Conservation (phyloP, 2,113 vertebrate genomes). For the Centrocercus urophasianus region DNA sequence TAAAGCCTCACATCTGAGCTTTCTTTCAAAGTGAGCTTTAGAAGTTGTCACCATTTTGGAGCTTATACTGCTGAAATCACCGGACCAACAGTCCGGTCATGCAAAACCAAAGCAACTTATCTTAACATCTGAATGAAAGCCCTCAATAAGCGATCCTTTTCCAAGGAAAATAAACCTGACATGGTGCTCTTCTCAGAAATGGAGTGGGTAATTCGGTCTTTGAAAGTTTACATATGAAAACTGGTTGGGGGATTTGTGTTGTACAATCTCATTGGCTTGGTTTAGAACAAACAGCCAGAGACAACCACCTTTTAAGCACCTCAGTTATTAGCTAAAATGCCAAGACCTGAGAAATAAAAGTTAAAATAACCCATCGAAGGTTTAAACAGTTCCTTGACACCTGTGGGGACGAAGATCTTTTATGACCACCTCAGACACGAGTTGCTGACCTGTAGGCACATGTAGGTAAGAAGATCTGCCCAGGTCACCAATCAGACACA, state of each 20-base stretch:
- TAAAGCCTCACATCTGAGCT: not conserved
- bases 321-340: not conserved
- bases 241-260: not conserved
- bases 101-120: not conserved
- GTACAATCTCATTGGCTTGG: accelerated
- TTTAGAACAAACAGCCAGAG: not conserved
- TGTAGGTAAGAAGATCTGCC: not conserved
- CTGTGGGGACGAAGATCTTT: not conserved
- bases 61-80: not conserved
- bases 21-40: not conserved
- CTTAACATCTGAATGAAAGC: not conserved
- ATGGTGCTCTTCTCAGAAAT: not conserved
- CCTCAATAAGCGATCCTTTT: not conserved
- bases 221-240: not conserved
- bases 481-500: not conserved
- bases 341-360: not conserved
- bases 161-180: not conserved
- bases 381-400: not conserved
- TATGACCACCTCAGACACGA: not conserved
- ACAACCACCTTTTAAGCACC: not conserved
- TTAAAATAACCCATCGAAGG: not conserved
- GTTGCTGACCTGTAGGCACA: not conserved
- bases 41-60: not conserved
- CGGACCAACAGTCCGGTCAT: not conserved
- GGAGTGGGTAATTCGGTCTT: not conserved